Conservation (phyloP, 2,888 invertebrate genomes). For the Dolichomitus sp. region DNA sequence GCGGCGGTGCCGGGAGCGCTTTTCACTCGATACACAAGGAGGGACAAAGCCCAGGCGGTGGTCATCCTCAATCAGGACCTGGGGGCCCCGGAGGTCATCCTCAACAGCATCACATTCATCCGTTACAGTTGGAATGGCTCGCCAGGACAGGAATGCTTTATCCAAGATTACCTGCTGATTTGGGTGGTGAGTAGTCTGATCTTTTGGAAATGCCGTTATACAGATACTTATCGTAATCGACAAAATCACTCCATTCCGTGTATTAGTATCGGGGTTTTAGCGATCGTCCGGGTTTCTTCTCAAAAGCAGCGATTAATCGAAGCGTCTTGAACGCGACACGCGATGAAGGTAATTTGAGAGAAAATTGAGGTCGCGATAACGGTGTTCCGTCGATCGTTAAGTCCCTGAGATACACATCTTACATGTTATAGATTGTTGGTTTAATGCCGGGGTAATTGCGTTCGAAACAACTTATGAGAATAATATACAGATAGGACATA, state of each 20-base stretch:
- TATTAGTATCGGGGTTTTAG: neutral
- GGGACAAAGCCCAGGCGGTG: conserved; percentile 83
- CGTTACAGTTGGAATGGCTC: conserved; percentile 95
- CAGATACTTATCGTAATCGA: neutral
- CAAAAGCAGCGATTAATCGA: neutral
- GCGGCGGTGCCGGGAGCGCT: conserved; percentile 79
- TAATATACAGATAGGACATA: conserved; percentile 51
- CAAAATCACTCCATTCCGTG: conserved; percentile 27
- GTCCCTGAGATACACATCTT: conserved; percentile 68
- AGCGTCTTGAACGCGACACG: conserved; percentile 22
- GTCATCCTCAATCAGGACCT: conserved; percentile 71
- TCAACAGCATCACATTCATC: conserved; percentile 88
- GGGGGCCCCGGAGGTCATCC: conserved; percentile 80
- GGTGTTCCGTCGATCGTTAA: conserved; percentile 45
- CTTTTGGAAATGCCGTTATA: conserved; percentile 6
- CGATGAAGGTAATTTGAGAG: conserved; percentile 57
- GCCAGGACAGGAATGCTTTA: conserved; percentile 97
- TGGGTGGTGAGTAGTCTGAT: conserved; percentile 90
- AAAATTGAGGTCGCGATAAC: conserved; percentile 67
- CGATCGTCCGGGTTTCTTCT: neutral
- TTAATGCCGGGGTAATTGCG: conserved; percentile 71
- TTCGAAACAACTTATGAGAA: conserved; percentile 62
- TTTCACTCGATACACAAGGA: conserved; percentile 87
- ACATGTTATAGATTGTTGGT: conserved; percentile 70
- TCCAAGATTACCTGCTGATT: conserved; percentile 93